Evolutionary conservation across 2,888 invertebrate genomes (phyloP).

Genomic region (Synergus laeviventris): DNA sequence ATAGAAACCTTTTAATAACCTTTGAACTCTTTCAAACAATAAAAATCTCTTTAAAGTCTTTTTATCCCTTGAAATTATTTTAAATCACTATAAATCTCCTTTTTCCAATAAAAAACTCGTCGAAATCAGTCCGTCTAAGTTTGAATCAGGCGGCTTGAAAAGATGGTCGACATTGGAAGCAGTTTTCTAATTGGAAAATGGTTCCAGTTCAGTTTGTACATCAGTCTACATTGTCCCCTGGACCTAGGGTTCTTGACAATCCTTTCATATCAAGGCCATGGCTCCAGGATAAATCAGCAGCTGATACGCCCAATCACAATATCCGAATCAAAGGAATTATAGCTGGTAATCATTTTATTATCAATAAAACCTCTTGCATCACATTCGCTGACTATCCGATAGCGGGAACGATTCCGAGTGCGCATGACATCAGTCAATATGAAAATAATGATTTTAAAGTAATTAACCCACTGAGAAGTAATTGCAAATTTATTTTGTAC

Average conservation of each 20-base stretch:
- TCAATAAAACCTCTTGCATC: neutral
- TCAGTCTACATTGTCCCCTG: constrained; percentile 17
- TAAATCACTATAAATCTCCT: no score
- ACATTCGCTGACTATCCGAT: neutral
- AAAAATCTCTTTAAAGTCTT: no score
- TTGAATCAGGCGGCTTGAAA: constrained; percentile 49
- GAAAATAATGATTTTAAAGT: no score
- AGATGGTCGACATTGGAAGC: constrained; percentile 4
- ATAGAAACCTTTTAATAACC: no score
- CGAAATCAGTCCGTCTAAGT: no score
- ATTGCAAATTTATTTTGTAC: no score
- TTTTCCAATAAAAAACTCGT: neutral
- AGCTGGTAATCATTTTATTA: constrained; percentile 79
- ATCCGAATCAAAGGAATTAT: constrained; percentile 94
- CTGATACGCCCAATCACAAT: constrained; percentile 78
- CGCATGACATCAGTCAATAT: no score
- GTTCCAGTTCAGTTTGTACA: constrained; percentile 60
- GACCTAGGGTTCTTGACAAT: constrained; percentile 66
- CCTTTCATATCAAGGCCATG: constrained; percentile 82
- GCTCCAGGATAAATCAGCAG: constrained; percentile 85
- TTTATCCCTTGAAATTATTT: no score
- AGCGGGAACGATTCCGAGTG: no score
- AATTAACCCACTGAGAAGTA: no score
- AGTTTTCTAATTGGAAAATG: constrained; percentile 57
- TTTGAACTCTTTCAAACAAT: no score